Evolutionary conservation across 2,888 invertebrate species (phyloP).

Genomic region (Oegoconia quadripuncta): DNA sequence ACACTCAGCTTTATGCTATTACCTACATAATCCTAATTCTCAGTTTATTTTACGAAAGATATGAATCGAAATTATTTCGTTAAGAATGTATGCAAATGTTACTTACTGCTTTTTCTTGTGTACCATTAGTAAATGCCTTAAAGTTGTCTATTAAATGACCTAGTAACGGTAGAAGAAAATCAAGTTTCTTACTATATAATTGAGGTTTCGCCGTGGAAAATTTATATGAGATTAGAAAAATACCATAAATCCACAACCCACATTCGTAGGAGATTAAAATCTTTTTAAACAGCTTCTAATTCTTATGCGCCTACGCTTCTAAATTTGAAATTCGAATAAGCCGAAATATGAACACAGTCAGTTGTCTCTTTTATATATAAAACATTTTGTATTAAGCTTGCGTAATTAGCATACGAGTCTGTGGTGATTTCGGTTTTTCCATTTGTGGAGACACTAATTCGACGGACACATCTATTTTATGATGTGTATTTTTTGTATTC

Average conservation of each 20-base stretch:
- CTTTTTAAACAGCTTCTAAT: slow-evolving; percentile 60
- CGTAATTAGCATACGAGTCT: slow-evolving; percentile 63
- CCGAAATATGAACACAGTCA: slow-evolving; percentile 49
- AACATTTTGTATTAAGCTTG: slow-evolving; percentile 36
- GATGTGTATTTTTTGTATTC: slow-evolving; percentile 49
- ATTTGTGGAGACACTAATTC: slow-evolving; percentile 59
- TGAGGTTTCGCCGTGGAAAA: slow-evolving; percentile 51
- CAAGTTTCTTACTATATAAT: too few species aligned
- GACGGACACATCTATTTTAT: slow-evolving; percentile 57
- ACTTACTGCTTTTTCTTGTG: too few species aligned
- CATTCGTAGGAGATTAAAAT: slow-evolving; percentile 64
- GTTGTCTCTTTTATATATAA: slow-evolving; percentile 31
- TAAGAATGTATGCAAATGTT: too few species aligned
- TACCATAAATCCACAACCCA: slow-evolving; percentile 66
- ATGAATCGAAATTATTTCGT: too few species aligned
- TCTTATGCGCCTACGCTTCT: slow-evolving; percentile 63
- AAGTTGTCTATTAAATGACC: too few species aligned
- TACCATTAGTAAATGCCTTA: too few species aligned
- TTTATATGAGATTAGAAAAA: slow-evolving; percentile 52
- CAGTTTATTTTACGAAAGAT: too few species aligned
- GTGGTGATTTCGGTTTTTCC: slow-evolving; percentile 50
- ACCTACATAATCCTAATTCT: slow-evolving; percentile 3
- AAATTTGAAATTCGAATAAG: slow-evolving; percentile 54
- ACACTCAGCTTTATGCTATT: slow-evolving; percentile 46
- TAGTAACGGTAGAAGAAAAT: too few species aligned